Evolutionary conservation across 1,140 invertebrate species (phyloP), one percentile per base, ranked within the genome.

Genomic region (Drosophila santomea): DNA sequence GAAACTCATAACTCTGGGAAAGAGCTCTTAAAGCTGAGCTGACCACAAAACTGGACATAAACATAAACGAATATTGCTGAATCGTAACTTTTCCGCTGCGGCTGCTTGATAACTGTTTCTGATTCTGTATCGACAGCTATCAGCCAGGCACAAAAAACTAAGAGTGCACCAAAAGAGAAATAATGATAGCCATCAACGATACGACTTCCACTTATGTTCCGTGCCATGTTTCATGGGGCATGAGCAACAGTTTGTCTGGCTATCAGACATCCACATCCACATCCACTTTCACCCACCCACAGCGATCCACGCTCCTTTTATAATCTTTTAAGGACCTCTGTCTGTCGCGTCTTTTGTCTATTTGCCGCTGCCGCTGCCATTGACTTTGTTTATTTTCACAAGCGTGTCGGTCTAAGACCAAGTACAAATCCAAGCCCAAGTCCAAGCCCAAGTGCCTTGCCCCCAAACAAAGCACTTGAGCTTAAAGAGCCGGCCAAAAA

Each of bases 251-350:
- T 71, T 71, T 71, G 67, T 71, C 51, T 71, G 67, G 67, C 20
- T 28, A 48, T 41, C 66, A 71, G 64, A 71, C 66, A 71, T 39
- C 8, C 32, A 32, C 28, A 32, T 32, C 28, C 28, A 32, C 32
- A 32, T 8, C 28, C 28, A 25, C 23, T 4, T 5, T 5, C 23
- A 25, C 23, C 43, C 50, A 48, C 51, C 25, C 15, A 17, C 20
- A 11, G 10, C 39, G 48, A 38, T 47, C 58, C 52, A 36, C 35
- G 51, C 63, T 75, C 39, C 77, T 72, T 85, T 85, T 85, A 85
- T 85, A 85, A 85, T 85, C 82, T 85, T 80, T 84, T 86, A 78
- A 71, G 82, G 82, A 61, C 58, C 47, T 28, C 72, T 74, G 62
- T 85, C 74, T 69, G 77, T 43, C 63, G 73, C 62, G 67, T 74